A percentile compares a stretch with the other conserved stretches of the same genome.
Evolutionary conservation across 1,140 invertebrate genomes (phyloP).

Genomic region (Sinella curviseta): DNA sequence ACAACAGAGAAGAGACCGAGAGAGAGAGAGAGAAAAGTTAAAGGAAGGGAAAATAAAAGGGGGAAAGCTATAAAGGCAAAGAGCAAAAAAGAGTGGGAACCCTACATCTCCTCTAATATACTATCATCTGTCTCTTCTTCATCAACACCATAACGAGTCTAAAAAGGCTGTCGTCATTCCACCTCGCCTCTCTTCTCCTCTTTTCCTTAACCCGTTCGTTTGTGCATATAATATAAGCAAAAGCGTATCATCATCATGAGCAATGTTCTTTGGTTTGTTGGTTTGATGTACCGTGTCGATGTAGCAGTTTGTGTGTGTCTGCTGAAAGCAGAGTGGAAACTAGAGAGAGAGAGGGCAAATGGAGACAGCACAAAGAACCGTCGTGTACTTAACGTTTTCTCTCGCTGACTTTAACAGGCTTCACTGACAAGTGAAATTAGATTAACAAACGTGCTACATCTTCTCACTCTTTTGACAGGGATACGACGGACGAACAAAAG

Average conservation of each 20-base stretch:
- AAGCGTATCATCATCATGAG: neutral
- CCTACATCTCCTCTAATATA: neutral
- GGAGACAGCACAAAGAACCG: neutral
- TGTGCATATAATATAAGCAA: too few relatives aligned
- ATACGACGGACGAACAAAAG: conserved; percentile 42
- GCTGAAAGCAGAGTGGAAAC: neutral
- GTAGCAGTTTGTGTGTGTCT: neutral
- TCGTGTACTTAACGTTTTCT: neutral
- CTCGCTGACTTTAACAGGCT: conserved; percentile 11
- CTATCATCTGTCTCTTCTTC: conserved; percentile 14
- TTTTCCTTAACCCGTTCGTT: neutral
- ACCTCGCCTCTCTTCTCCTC: too few relatives aligned
- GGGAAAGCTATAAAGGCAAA: conserved; percentile 21
- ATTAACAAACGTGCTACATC: conserved; percentile 47
- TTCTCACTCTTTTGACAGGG: conserved; percentile 3
- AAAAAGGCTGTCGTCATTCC: conserved; percentile 15
- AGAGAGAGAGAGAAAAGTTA: neutral
- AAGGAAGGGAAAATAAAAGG: too few relatives aligned
- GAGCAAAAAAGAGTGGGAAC: conserved; percentile 9
- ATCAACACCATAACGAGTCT: conserved; percentile 15
- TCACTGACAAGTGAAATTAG: conserved; percentile 48
- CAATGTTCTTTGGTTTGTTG: neutral
- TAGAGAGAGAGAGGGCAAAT: neutral
- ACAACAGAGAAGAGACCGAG: neutral
- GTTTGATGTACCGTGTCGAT: neutral